Evolutionary conservation across 1,140 invertebrate genomes (phyloP).

Genomic region (Papilio polytes): DNA sequence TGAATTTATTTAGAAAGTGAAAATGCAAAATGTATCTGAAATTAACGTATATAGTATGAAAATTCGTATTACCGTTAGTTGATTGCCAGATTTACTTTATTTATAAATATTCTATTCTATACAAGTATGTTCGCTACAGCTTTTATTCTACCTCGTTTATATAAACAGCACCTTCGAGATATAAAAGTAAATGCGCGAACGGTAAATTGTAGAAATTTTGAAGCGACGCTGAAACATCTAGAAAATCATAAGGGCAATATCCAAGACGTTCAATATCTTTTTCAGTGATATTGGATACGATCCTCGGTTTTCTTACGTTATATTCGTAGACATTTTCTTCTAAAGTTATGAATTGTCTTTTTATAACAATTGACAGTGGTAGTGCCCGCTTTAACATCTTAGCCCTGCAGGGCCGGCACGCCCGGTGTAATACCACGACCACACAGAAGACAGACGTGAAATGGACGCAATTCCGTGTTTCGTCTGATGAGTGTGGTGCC

Average conservation of each 20-base stretch:
- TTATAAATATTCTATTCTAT: not conserved
- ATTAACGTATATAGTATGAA: not conserved
- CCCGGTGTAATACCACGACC: too few relatives aligned
- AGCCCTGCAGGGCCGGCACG: too few relatives aligned
- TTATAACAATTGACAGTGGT: too few relatives aligned
- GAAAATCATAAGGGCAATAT: conserved; percentile 21
- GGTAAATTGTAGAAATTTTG: conserved; percentile 21
- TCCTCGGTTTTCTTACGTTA: not conserved
- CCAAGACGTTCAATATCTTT: conserved; percentile 9
- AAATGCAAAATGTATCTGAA: too few relatives aligned
- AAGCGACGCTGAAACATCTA: not conserved
- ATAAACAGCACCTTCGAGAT: not conserved
- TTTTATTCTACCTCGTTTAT: conserved; percentile 6
- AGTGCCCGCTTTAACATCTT: too few relatives aligned
- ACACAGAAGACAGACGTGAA: too few relatives aligned
- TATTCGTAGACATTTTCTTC: not conserved
- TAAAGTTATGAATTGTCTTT: not conserved
- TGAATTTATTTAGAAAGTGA: too few relatives aligned
- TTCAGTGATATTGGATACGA: conserved; percentile 3
- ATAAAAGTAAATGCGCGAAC: not conserved
- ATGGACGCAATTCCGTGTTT: too few relatives aligned
- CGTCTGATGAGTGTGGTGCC: too few relatives aligned
- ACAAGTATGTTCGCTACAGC: not conserved
- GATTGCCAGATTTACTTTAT: not conserved
- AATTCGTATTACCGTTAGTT: not conserved